Evolutionary conservation across 2,113 vertebrate genomes (phyloP).

Genomic region (Malaclemys terrapin): DNA sequence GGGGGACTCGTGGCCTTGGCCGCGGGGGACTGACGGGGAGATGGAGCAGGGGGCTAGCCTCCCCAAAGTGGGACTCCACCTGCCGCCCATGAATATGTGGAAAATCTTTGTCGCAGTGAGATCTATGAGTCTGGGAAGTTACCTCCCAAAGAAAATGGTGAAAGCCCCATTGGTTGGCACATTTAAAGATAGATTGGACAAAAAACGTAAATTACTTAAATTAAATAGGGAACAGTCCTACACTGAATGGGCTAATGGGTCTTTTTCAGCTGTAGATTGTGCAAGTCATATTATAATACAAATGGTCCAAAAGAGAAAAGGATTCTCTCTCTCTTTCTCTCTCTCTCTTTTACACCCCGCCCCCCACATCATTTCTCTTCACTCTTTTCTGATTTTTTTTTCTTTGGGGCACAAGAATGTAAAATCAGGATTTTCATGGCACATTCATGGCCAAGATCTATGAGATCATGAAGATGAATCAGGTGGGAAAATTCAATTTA

Average conservation of each 20-base stretch:
- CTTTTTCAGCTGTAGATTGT: background rate
- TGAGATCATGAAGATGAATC: background rate
- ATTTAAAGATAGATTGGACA: background rate
- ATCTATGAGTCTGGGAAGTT: background rate
- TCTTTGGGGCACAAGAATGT: background rate
- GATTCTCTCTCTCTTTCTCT: background rate
- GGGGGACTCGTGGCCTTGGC: no score
- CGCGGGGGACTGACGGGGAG: accelerated
- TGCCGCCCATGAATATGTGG: background rate
- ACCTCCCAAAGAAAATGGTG: slow-evolving; percentile 4
- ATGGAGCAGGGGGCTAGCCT: no score
- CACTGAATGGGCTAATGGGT: background rate
- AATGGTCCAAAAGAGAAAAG: background rate
- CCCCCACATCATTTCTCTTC: background rate
- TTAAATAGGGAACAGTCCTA: background rate
- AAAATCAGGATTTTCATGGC: background rate
- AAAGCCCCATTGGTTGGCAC: slow-evolving; percentile 3
- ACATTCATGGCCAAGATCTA: background rate
- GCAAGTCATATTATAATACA: background rate
- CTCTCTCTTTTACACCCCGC: background rate
- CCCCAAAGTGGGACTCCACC: no score
- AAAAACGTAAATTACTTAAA: background rate
- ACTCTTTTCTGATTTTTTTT: background rate
- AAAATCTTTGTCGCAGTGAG: slow-evolving; percentile 15
- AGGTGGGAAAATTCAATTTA: background rate